phyloP scores from a whole-genome alignment of 2,113 vertebrate genomes.

The Bufo gargarizans region DNA sequence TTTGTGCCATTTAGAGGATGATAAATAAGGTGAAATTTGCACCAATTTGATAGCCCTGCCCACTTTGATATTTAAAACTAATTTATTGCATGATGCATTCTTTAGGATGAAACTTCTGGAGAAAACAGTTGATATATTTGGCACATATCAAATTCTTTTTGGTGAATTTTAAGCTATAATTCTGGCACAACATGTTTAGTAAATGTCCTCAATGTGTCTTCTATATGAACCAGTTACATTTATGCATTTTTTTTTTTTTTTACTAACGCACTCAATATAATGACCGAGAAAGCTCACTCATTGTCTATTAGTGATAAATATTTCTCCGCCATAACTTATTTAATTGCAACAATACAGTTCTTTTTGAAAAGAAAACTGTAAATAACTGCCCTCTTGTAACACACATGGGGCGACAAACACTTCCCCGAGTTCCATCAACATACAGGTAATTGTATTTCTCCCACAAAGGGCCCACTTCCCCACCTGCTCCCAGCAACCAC shows the following conservation, averaged over 20 bases:
- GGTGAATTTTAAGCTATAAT: too few relatives aligned
- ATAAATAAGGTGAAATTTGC: too few relatives aligned
- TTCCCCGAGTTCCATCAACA: conserved; percentile 37
- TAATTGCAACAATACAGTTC: conserved; percentile 7
- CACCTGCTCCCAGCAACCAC: conserved; percentile 43
- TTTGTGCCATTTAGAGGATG: too few relatives aligned
- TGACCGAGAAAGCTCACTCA: conserved; percentile 8
- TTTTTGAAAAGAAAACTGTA: conserved; percentile 43
- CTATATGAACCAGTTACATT: too few relatives aligned
- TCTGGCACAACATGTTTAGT: too few relatives aligned
- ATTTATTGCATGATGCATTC: too few relatives aligned
- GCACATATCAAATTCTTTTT: too few relatives aligned
- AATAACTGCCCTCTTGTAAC: conserved; percentile 28
- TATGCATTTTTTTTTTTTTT: not conserved
- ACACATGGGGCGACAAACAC: conserved; percentile 41
- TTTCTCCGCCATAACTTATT: not conserved
- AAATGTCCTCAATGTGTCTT: too few relatives aligned
- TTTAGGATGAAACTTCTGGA: too few relatives aligned
- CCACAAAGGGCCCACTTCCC: conserved; percentile 46
- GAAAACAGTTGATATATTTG: too few relatives aligned
- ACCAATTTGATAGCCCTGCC: too few relatives aligned
- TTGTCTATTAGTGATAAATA: not conserved
- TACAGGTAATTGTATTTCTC: conserved; percentile 42
- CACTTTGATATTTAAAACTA: too few relatives aligned
- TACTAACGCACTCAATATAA: not conserved